Evolutionary conservation across 2,888 invertebrate species (phyloP).

Genomic region (Volucella bombylans): DNA sequence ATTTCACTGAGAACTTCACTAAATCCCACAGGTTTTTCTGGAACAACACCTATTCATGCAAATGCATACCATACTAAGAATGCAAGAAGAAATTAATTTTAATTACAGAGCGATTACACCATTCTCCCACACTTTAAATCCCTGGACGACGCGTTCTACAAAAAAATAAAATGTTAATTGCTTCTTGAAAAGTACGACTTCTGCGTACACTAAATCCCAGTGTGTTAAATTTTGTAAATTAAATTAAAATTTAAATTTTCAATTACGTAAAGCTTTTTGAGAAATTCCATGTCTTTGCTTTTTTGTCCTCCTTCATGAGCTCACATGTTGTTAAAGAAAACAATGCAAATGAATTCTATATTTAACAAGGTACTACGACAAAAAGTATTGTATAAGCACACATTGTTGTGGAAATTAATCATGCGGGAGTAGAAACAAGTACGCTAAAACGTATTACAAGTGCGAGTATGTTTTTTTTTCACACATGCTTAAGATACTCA

Average conservation of each 20-base stretch:
- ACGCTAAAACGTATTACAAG: not conserved
- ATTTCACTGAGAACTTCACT: no score
- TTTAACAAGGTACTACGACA: constrained; percentile 1
- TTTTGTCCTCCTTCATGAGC: constrained; percentile 15
- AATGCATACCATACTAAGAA: no score
- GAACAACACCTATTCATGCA: no score
- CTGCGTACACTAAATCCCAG: not conserved
- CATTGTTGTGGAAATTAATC: constrained; percentile 29
- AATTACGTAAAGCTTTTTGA: constrained; percentile 55
- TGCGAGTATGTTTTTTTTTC: not conserved
- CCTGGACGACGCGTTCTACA: no score
- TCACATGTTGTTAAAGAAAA: constrained; percentile 19
- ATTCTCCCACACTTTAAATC: constrained; percentile 4
- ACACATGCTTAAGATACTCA: not conserved
- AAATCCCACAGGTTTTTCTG: no score
- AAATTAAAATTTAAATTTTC: constrained; percentile 47
- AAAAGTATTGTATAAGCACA: constrained; percentile 14
- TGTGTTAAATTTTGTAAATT: constrained; percentile 31
- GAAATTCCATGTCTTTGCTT: constrained; percentile 31
- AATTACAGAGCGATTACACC: constrained; percentile 6
- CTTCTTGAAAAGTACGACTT: not conserved
- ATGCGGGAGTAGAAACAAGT: not conserved
- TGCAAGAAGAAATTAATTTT: no score
- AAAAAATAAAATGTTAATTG: constrained; percentile 16
- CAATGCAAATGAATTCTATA: constrained; percentile 46